Conservation (phyloP, 2,888 invertebrate species). For the Cheilosia impressa region DNA sequence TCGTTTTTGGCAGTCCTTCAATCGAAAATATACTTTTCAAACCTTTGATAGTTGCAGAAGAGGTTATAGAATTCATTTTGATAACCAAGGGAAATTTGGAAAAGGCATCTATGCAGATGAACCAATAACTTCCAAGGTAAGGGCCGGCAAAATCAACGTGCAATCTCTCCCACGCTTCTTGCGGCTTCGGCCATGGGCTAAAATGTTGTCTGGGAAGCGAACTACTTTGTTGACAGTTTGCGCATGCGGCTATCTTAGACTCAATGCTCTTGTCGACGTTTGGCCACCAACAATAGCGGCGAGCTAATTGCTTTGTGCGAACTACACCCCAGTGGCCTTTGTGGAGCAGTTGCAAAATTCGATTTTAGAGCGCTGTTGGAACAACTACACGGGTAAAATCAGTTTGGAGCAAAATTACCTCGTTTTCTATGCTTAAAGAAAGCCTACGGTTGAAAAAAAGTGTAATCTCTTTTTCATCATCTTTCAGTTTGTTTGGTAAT, state of each 20-base stretch:
- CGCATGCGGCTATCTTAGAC: neutral
- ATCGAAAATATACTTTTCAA: conserved; percentile 75
- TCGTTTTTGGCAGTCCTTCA: conserved; percentile 74
- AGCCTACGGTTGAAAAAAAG: no score
- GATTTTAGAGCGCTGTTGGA: neutral
- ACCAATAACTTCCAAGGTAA: conserved; percentile 76
- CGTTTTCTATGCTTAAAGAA: neutral
- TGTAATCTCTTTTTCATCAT: no score
- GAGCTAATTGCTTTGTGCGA: conserved; percentile 38
- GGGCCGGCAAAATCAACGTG: conserved; percentile 83
- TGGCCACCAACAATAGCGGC: conserved; percentile 53
- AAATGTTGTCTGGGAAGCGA: no score
- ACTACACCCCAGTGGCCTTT: conserved; percentile 46
- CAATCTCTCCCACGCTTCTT: conserved; percentile 77
- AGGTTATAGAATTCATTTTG: conserved; percentile 61
- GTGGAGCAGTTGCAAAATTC: conserved; percentile 27
- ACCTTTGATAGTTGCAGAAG: conserved; percentile 23
- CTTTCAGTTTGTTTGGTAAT: no score
- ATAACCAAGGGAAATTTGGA: conserved; percentile 82
- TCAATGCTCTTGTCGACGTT: conserved; percentile 32
- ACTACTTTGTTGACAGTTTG: no score
- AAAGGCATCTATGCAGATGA: conserved; percentile 81
- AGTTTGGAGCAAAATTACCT: no score
- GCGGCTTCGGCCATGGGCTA: conserved; percentile 76
- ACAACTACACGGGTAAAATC: no score